Conservation (phyloP, 2,797 vertebrate genomes). For the Capromys pilorides region DNA sequence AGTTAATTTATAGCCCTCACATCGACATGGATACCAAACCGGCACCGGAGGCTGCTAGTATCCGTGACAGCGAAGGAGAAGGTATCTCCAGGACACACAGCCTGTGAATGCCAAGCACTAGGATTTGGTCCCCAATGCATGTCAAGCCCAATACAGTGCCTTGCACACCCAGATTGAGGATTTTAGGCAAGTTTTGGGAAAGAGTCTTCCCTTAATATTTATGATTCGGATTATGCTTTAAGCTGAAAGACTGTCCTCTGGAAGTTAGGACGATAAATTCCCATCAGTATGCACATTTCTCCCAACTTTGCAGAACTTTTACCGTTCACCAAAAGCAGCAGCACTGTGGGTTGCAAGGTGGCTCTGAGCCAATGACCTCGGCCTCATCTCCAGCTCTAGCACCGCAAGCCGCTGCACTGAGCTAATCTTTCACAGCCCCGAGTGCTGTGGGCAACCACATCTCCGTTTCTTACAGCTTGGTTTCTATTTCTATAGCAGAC, state of each 20-base stretch:
- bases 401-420: accelerated
- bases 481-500: not conserved
- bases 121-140: not conserved
- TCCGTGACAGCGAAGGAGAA: not conserved
- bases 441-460: not conserved
- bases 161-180: not conserved
- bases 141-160: not conserved
- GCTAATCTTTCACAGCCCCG: not conserved
- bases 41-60: not conserved
- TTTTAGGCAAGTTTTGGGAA: not conserved
- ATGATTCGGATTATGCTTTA: not conserved
- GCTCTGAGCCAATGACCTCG: not conserved
- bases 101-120: not conserved
- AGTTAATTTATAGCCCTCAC: not conserved
- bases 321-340: not conserved
- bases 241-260: not conserved
- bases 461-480: constrained; percentile 2
- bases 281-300: not conserved
- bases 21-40: not conserved
- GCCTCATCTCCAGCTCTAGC: not conserved
- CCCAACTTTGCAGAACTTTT: constrained; percentile 7
- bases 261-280: constrained; percentile 1
- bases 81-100: not conserved
- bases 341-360: not conserved
- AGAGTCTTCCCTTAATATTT: not conserved